A percentile compares a stretch with the other conserved stretches of the same genome.
phyloP scores from a whole-genome alignment of 2,113 vertebrate genomes.

The Hippoglossus stenolepis region DNA sequence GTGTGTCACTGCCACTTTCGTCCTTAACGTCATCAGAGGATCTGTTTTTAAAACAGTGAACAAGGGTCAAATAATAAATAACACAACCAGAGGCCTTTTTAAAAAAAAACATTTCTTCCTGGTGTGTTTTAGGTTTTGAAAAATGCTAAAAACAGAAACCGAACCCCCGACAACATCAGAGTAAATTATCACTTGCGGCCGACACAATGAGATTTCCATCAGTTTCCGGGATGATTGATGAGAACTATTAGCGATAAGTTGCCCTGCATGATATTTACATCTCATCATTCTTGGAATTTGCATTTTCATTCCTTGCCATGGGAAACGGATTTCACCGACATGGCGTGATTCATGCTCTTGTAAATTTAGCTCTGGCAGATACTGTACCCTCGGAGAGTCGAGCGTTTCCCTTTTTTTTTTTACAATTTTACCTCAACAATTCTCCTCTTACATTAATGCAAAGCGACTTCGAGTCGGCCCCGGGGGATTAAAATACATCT shows the following conservation, averaged over 20 bases:
- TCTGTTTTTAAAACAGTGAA: no score
- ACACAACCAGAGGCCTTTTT: no score
- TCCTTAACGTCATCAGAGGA: no score
- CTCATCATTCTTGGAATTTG: slow-evolving; percentile 35
- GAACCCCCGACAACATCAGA: not conserved
- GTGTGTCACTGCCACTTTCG: no score
- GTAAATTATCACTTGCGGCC: not conserved
- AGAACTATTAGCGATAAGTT: slow-evolving; percentile 15
- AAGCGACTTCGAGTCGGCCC: slow-evolving; percentile 2
- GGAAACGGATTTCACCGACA: slow-evolving; percentile 5
- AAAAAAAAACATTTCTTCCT: no score
- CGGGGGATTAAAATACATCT: slow-evolving; percentile 4
- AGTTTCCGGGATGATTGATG: slow-evolving; percentile 33
- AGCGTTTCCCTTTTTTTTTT: not conserved
- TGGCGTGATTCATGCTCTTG: slow-evolving; percentile 1
- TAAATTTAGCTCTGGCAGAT: not conserved
- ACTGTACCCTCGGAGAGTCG: not conserved
- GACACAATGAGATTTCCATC: slow-evolving; percentile 5
- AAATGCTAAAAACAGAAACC: not conserved
- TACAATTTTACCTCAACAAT: not conserved
- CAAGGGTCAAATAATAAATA: no score
- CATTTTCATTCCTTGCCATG: slow-evolving; percentile 39
- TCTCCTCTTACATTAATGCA: slow-evolving; percentile 21
- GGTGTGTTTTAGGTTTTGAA: no score
- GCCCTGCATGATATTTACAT: slow-evolving; percentile 45